phyloP scores from a whole-genome alignment of 2,888 invertebrate species.

The Dione vanillae region DNA sequence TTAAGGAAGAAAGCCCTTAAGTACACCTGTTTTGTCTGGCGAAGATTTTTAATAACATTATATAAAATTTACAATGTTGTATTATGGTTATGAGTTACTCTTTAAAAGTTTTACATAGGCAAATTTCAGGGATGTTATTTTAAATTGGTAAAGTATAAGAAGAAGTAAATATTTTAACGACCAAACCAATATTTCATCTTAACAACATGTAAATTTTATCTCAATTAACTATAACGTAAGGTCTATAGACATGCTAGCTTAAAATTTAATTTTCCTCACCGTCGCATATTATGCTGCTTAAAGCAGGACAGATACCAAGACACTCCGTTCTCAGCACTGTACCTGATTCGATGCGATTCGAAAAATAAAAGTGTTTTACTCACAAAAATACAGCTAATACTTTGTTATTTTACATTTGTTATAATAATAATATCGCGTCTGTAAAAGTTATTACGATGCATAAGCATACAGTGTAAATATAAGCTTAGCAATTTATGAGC shows the following conservation, averaged over 20 bases:
- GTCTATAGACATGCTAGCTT: too few species aligned
- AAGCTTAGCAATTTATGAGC: slow-evolving; percentile 66
- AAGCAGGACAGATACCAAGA: too few species aligned
- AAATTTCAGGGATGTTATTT: not conserved
- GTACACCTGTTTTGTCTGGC: slow-evolving; percentile 65
- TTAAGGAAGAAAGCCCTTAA: slow-evolving; percentile 72
- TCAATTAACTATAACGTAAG: too few species aligned
- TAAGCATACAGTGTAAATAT: slow-evolving; percentile 12
- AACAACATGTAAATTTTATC: too few species aligned
- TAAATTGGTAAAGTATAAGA: not conserved
- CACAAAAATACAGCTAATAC: not conserved
- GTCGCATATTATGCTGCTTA: too few species aligned
- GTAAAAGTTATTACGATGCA: slow-evolving; percentile 48
- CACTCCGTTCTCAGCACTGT: too few species aligned
- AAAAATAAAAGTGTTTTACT: not conserved
- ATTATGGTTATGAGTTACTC: not conserved
- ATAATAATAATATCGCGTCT: not conserved
- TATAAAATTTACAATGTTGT: not conserved
- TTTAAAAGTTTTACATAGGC: not conserved
- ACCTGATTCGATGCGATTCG: too few species aligned
- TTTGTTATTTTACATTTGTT: not conserved
- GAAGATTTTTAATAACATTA: slow-evolving; percentile 12
- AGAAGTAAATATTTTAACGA: not conserved
- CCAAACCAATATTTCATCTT: too few species aligned
- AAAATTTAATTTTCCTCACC: too few species aligned